A percentile compares a stretch with the other conserved stretches of the same genome.
Evolutionary conservation across 2,888 invertebrate genomes (phyloP).

Genomic region (Chesias legatella): DNA sequence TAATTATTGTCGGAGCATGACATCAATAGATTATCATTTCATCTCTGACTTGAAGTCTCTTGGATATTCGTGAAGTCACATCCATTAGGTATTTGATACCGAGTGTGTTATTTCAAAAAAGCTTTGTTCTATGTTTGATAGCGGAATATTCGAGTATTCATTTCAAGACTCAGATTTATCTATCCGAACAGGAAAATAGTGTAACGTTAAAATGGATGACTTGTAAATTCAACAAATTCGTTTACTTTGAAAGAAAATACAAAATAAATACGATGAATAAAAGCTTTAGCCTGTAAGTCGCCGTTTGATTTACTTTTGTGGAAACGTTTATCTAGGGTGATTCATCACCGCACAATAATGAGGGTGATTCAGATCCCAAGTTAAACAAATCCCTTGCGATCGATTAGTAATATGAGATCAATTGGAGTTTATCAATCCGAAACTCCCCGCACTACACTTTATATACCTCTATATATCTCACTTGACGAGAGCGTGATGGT

Average conservation of each 20-base stretch:
- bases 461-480: too few relatives aligned
- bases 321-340: conserved; percentile 68
- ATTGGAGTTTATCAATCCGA: conserved; percentile 45
- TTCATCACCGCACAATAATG: conserved; percentile 71
- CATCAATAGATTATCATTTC: conserved; percentile 11
- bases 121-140: too few relatives aligned
- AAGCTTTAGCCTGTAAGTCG: conserved; percentile 46
- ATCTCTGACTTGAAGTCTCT: conserved; percentile 10
- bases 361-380: conserved; percentile 60
- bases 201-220: conserved; percentile 46
- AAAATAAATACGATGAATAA: conserved; percentile 54
- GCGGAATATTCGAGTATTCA: too few relatives aligned
- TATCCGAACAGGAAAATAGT: conserved; percentile 7
- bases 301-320: conserved; percentile 66
- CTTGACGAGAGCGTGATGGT: too few relatives aligned
- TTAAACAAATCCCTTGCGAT: conserved; percentile 66
- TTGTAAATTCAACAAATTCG: conserved; percentile 39
- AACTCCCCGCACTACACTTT: conserved; percentile 8
- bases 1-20: conserved; percentile 14
- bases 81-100: not conserved
- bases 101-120: too few relatives aligned
- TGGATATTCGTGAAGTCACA: conserved; percentile 5
- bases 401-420: conserved; percentile 71
- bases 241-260: conserved; percentile 43
- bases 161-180: not conserved